These are phyloP conservation scores for Gasterosteus nipponicus DNA, from an alignment of 2,113 vertebrate genomes.

Conservation along the genomic window DNA sequence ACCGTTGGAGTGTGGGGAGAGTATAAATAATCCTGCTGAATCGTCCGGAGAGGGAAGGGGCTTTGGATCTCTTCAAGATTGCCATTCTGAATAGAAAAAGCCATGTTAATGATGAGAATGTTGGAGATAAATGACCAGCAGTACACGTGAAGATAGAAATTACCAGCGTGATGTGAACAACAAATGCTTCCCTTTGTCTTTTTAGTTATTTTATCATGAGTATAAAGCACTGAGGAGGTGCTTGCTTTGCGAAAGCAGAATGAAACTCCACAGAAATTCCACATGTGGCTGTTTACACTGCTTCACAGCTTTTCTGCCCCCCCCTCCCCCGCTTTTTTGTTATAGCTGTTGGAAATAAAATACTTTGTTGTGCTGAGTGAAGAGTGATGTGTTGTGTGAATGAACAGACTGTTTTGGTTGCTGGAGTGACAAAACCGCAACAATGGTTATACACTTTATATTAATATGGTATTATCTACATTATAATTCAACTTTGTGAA, in stretches of 20 bases:
- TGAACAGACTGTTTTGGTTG: not conserved
- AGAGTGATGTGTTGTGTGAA: conserved; percentile 6
- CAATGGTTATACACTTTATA: not conserved
- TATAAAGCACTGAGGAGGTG: not conserved
- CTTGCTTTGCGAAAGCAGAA: not conserved
- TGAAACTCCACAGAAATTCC: too few species aligned
- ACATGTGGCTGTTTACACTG: not conserved
- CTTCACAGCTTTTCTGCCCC: not conserved
- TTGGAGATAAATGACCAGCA: not conserved
- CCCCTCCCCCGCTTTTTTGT: not conserved
- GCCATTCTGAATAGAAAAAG: not conserved
- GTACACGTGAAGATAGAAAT: not conserved
- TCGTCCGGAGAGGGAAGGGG: not conserved
- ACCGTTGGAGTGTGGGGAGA: conserved; percentile 84
- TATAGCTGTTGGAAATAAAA: conserved; percentile 42
- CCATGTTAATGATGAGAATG: not conserved
- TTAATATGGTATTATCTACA: too few species aligned
- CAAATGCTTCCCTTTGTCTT: not conserved
- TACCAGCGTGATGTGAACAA: not conserved
- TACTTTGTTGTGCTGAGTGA: conserved; percentile 8
- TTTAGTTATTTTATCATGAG: not conserved
- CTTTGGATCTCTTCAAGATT: not conserved
- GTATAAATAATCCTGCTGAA: conserved; percentile 70
- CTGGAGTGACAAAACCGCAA: not conserved
- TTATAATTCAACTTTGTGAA: not conserved